These are phyloP conservation scores for Macrosoma leucophasiata DNA, from an alignment of 2,888 invertebrate genomes.

Conservation along the genomic window DNA sequence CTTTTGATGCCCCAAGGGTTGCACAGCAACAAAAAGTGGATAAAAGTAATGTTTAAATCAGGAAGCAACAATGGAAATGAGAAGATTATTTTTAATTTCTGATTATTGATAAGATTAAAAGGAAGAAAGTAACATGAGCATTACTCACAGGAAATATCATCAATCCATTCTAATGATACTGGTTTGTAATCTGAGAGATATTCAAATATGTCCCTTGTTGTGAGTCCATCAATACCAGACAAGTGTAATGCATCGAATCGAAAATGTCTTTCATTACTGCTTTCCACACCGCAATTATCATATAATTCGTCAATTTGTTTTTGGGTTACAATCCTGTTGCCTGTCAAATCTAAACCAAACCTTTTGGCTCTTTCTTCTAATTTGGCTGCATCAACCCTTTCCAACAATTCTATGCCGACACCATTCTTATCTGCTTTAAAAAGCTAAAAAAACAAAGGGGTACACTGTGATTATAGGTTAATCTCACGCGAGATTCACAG, in stretches of 20 bases:
- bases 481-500: too few relatives aligned
- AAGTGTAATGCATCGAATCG: slow-evolving; percentile 85
- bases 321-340: slow-evolving; percentile 60
- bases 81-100: too few relatives aligned
- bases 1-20: too few relatives aligned
- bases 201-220: slow-evolving; percentile 84
- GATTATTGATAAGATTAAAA: not conserved
- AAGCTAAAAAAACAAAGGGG: slow-evolving; percentile 38
- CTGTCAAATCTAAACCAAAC: slow-evolving; percentile 61
- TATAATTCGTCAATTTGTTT: slow-evolving; percentile 67
- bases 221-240: slow-evolving; percentile 84
- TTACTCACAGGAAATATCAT: slow-evolving; percentile 83
- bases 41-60: too few relatives aligned
- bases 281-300: slow-evolving; percentile 58
- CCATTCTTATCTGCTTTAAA: slow-evolving; percentile 54
- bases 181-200: slow-evolving; percentile 87
- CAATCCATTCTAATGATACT: slow-evolving; percentile 87
- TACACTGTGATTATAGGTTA: too few relatives aligned
- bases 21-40: too few relatives aligned
- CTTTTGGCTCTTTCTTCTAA: slow-evolving; percentile 62
- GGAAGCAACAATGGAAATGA: too few relatives aligned
- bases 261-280: slow-evolving; percentile 77
- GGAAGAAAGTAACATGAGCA: slow-evolving; percentile 3
- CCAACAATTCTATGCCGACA: slow-evolving; percentile 46
- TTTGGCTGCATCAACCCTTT: slow-evolving; percentile 59